These are phyloP conservation scores for Chaenocephalus aceratus DNA, from an alignment of 2,113 vertebrate genomes.

Conservation along the genomic window DNA sequence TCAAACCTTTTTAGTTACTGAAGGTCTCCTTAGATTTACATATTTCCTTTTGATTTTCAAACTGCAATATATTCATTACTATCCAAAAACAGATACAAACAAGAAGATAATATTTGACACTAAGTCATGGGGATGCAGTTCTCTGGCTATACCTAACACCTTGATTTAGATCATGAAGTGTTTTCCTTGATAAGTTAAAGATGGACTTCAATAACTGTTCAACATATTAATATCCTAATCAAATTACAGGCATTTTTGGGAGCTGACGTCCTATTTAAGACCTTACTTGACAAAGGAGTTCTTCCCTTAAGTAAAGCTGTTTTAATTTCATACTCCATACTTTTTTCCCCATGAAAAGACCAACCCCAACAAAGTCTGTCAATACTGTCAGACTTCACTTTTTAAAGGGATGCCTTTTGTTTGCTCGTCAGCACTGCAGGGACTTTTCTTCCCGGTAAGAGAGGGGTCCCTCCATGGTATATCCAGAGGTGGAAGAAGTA, in stretches of 20 bases:
- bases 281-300: background rate
- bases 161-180: background rate
- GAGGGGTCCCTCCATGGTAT: no score
- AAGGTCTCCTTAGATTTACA: no score
- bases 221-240: background rate
- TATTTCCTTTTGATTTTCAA: no score
- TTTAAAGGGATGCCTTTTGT: background rate
- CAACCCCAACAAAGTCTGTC: background rate
- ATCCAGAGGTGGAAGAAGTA: no score
- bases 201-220: background rate
- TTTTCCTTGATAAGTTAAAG: background rate
- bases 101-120: no score
- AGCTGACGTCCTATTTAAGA: background rate
- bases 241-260: background rate
- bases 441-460: no score
- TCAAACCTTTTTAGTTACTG: no score
- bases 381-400: background rate
- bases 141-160: background rate
- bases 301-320: background rate
- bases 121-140: background rate
- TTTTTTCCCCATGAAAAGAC: background rate
- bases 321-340: background rate
- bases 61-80: background rate
- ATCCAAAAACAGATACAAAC: background rate
- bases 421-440: background rate